Conservation (phyloP, 1,140 invertebrate species). For the Globodera ellingtonae region DNA sequence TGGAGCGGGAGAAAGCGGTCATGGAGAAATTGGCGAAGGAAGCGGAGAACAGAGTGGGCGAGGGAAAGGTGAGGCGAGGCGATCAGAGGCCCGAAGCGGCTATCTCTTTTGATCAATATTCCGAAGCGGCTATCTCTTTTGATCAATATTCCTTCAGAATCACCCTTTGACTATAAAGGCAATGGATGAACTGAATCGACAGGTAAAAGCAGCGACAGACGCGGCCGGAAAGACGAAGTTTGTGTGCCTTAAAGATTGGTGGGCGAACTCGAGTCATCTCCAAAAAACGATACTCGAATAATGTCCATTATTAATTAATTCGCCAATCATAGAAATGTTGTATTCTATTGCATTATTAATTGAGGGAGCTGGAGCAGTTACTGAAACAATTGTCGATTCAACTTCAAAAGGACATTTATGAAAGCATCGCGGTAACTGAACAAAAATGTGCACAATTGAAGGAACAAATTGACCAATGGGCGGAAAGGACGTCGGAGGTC, state of each 20-base stretch:
- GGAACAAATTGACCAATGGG: conserved; percentile 38
- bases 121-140: too few relatives aligned
- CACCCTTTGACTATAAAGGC: background rate
- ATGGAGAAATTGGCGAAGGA: conserved; percentile 40
- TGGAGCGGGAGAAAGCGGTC: conserved; percentile 40
- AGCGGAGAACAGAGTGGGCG: conserved; percentile 34
- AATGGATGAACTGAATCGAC: conserved; percentile 36
- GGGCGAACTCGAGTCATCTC: too few relatives aligned
- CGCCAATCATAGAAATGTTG: too few relatives aligned
- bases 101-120: too few relatives aligned
- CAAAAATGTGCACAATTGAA: conserved; percentile 21
- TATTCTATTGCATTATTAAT: background rate
- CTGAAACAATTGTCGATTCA: conserved; percentile 47
- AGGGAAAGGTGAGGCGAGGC: background rate
- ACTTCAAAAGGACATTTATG: conserved; percentile 34
- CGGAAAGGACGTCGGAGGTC: background rate
- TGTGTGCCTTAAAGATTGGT: too few relatives aligned
- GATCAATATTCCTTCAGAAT: background rate
- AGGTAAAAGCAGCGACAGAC: conserved; percentile 28
- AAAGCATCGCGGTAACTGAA: conserved; percentile 27
- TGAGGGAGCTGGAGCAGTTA: conserved; percentile 42
- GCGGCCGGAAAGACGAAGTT: conserved; percentile 40
- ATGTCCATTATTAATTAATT: too few relatives aligned
- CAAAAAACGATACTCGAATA: too few relatives aligned
- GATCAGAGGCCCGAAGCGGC: too few relatives aligned